Percentiles rank a stretch among this genome's conserved stretches.
These are phyloP conservation scores for Cichladusa arquata DNA, from an alignment of 2,113 vertebrate species.

Conservation along the genomic window DNA sequence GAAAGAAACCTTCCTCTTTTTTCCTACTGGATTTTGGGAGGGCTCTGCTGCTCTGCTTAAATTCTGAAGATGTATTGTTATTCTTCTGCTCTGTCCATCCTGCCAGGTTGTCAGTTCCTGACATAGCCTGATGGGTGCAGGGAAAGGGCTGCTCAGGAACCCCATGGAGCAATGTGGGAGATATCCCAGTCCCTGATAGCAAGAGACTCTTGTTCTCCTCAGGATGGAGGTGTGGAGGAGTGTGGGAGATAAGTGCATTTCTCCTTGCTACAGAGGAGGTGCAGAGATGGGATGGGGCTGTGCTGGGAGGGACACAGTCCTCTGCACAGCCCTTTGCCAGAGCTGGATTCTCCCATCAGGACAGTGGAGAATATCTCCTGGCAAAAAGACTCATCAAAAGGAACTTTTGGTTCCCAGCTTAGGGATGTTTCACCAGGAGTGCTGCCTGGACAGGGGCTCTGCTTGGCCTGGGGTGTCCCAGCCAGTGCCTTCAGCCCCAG, in stretches of 20 bases:
- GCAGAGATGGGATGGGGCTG: neutral
- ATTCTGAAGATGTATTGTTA: neutral
- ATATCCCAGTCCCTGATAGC: neutral
- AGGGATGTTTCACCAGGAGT: neutral
- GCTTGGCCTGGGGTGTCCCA: neutral
- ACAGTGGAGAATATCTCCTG: neutral
- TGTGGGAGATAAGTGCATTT: neutral
- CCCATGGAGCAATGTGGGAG: rapidly evolving
- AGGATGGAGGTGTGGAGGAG: neutral
- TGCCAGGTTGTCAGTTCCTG: neutral
- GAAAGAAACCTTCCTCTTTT: neutral
- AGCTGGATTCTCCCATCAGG: neutral
- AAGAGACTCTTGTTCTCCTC: neutral
- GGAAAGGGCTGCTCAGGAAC: neutral
- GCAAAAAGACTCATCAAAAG: neutral
- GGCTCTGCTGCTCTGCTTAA: neutral
- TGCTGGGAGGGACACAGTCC: neutral
- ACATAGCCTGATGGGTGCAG: neutral
- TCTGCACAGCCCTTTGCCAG: neutral
- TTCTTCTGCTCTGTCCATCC: neutral
- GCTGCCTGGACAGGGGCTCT: neutral
- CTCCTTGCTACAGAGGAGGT: neutral
- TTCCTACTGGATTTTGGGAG: neutral
- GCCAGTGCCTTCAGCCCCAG: neutral
- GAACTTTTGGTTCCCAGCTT: neutral